Evolutionary conservation across 2,113 vertebrate genomes (phyloP), one percentile per base, ranked within the genome.

Genomic region (Oreocharis arfaki): DNA sequence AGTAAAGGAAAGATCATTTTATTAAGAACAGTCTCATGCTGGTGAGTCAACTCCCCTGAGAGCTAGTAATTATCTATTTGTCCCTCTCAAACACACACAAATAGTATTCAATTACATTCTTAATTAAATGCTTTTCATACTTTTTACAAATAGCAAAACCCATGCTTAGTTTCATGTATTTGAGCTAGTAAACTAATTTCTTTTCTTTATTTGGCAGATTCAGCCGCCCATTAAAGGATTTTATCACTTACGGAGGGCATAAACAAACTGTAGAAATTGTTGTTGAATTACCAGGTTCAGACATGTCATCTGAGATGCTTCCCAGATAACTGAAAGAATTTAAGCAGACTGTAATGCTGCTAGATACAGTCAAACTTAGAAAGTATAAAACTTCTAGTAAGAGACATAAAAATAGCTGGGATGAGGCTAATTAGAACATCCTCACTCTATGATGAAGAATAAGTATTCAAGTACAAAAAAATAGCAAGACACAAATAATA

Each of bases 201-300:
- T 80, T 95, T 91, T 86, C 83, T 86, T 71, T 67, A 55, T 50
- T 86, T 86, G 68, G 49, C 46, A 94, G 73, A 52, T 68, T 90
- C 69, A 86, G 39, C 60, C 95, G 41, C 47, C 78, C 37, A 87
- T 92, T 92, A 96, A 90, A 73, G 84, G 67, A 81, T 87, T 90
- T 81, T 87, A 88, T 93, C 26, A 32, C n/a, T 65, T 30, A 17
- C 12, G 46, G 16, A 42, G 26, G 21, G 27, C 20, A 13, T 8
- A 70, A 74, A 49, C 44, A 47, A 71, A 55, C 8, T 7, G 8
- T 37, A 55, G 28, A 69, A 77, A 74, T 55, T 67, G 16, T 41
- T 56, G 44, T 27, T 47, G 27, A 55, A 84, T 59, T 56, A 61
- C 46, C 32, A 42, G 32, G 41, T 74, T 52, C 49, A n/a, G 37